phyloP scores from a whole-genome alignment of 1,140 invertebrate species.

The Homarus americanus region DNA sequence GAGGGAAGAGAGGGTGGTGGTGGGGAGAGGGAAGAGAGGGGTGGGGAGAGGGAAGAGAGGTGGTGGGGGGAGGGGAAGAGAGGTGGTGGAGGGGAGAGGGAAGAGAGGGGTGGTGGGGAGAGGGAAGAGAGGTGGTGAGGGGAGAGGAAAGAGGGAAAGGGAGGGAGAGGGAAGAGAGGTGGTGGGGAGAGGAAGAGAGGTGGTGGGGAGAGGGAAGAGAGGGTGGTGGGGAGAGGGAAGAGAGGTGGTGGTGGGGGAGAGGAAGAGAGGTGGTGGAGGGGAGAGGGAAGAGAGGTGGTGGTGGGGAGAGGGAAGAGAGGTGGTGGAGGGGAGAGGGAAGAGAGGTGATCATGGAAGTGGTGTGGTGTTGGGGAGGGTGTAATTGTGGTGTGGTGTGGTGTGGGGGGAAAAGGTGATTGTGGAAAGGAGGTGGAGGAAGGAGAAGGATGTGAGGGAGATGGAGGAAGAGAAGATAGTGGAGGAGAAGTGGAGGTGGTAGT shows the following conservation, averaged over 20 bases:
- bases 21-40: background rate
- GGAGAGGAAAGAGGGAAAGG: background rate
- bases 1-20: background rate
- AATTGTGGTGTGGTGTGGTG: too few relatives aligned
- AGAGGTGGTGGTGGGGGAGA: background rate
- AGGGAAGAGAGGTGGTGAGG: background rate
- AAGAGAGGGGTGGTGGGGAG: background rate
- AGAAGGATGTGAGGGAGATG: too few relatives aligned
- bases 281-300: background rate
- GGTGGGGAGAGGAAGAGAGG: background rate
- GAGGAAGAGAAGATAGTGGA: too few relatives aligned
- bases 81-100: background rate
- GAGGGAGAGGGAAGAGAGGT: background rate
- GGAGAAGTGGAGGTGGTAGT: too few relatives aligned
- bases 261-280: background rate
- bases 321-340: too few relatives aligned
- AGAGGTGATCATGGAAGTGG: too few relatives aligned
- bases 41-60: background rate
- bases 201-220: too few relatives aligned
- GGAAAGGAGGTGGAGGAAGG: too few relatives aligned
- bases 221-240: background rate
- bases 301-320: too few relatives aligned
- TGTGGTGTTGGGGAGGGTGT: too few relatives aligned
- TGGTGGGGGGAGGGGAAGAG: background rate
- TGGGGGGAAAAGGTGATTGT: too few relatives aligned